Evolutionary conservation across 2,113 vertebrate genomes (phyloP).

Genomic region (Corythoichthys haematopterus): DNA sequence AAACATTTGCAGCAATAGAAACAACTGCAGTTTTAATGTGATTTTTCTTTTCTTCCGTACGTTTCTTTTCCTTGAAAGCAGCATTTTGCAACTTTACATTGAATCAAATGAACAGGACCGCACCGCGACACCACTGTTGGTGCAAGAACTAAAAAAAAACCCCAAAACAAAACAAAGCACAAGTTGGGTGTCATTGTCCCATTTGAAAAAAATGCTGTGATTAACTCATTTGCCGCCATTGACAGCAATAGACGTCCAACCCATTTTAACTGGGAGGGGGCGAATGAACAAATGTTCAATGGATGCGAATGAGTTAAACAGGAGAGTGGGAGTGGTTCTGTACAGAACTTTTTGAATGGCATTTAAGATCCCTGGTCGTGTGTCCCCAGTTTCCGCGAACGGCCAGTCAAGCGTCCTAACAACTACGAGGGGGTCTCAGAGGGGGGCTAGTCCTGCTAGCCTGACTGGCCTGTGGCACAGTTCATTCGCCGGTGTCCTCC

Average conservation of each 20-base stretch:
- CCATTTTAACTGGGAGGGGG: conserved; percentile 44
- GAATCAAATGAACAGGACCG: conserved; percentile 65
- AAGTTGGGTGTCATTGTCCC: conserved; percentile 49
- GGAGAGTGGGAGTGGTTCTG: conserved; percentile 58
- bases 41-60: background rate
- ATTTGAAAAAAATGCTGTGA: conserved; percentile 64
- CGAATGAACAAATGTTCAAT: conserved; percentile 61
- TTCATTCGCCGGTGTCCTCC: conserved; percentile 47
- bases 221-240: too few relatives aligned
- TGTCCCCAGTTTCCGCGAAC: conserved; percentile 57
- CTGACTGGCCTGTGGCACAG: conserved; percentile 69
- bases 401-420: conserved; percentile 79
- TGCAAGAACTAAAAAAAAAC: conserved; percentile 38
- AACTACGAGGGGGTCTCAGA: conserved; percentile 40
- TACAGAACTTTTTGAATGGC: conserved; percentile 90
- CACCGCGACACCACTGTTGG: conserved; percentile 77
- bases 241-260: too few relatives aligned
- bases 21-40: conserved; percentile 67
- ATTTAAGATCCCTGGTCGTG: conserved; percentile 69
- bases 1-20: conserved; percentile 63
- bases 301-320: conserved; percentile 36
- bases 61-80: conserved; percentile 66
- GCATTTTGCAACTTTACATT: conserved; percentile 62
- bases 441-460: conserved; percentile 75
- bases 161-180: conserved; percentile 59